Conservation (phyloP, 2,888 invertebrate species). For the Nezara viridula region DNA sequence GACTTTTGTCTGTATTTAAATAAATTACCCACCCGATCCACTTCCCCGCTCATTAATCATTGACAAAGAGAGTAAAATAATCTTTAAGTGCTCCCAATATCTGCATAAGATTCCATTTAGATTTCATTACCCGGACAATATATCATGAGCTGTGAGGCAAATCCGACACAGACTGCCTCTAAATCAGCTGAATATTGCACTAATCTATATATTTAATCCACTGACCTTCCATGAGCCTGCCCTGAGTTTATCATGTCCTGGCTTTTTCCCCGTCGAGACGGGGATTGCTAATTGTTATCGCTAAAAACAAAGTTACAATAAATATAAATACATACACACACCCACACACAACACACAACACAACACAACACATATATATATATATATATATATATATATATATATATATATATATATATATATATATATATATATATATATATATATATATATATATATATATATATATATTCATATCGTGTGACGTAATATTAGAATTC, state of each 20-base stretch:
- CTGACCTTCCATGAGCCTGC: neutral
- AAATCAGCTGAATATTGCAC: constrained; percentile 1
- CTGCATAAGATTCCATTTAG: constrained; percentile 18
- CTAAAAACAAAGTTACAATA: neutral
- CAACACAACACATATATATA: too few relatives aligned
- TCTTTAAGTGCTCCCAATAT: neutral
- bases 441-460: too few relatives aligned
- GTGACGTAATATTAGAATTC: too few relatives aligned
- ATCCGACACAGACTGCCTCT: neutral
- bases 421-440: too few relatives aligned
- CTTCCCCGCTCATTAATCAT: constrained; percentile 13
- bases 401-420: too few relatives aligned
- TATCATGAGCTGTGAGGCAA: constrained; percentile 4
- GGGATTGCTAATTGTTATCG: neutral
- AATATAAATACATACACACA: too few relatives aligned
- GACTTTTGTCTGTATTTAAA: constrained; percentile 6
- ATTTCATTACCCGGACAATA: constrained; percentile 4
- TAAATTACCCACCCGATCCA: neutral
- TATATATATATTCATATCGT: too few relatives aligned
- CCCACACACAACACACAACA: too few relatives aligned
- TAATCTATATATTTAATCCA: constrained; percentile 25
- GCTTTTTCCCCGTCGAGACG: neutral
- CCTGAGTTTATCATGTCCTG: neutral
- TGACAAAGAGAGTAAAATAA: neutral
- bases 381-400: too few relatives aligned